Evolutionary conservation across 2,888 invertebrate species (phyloP), one percentile per base, ranked within the genome.

Genomic region (Heteromyza rotundicornis): DNA sequence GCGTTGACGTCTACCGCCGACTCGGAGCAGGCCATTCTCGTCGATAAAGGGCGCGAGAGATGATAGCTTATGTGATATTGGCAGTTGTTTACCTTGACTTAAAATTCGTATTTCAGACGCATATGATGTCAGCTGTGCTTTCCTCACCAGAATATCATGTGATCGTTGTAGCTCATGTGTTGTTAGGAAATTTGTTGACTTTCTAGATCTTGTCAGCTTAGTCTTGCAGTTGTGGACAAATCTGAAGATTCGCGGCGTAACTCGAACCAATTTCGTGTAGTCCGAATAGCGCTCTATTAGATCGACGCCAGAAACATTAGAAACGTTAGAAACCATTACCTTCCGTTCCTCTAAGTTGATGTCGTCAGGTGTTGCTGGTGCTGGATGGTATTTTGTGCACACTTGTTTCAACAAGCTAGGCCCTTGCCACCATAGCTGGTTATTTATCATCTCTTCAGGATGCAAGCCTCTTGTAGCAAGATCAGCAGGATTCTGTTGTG

Each of bases 41-140:
- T 60, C 60, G 8, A 60, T 55, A 40, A 60, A 55, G 55, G 56
- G 54, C 20, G 23, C n/a, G 14, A 60, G 40, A 19, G 50, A 5
- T 22, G 51, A 47, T 22, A 58, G 16, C 16, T 58, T 58, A 22
- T 58, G 32, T 22, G 5, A 14, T n/a, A 1, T 22, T 16, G 35
- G n/a, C 16, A 58, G 51, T 50, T 58, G 50, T 12, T 51, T 58
- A 2, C 20, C 17, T 2, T 14, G 7, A 14, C 1, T 16, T 19
- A 50, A 22, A n/a, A 16, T 19, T 17, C 16, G 16, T 19, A 58
- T 51, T 22, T 58, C 57, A 2, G n/a, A 2, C 14, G 19, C 7
- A 19, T 36, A 58, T 14, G 35, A 17, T 14, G 14, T n/a, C 17
- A 3, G 2, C 19, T 59, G 52, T 40, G 59, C 22, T 35, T 16